Evolutionary conservation across 1,140 invertebrate species (phyloP).

Genomic region (Maniola jurtina): DNA sequence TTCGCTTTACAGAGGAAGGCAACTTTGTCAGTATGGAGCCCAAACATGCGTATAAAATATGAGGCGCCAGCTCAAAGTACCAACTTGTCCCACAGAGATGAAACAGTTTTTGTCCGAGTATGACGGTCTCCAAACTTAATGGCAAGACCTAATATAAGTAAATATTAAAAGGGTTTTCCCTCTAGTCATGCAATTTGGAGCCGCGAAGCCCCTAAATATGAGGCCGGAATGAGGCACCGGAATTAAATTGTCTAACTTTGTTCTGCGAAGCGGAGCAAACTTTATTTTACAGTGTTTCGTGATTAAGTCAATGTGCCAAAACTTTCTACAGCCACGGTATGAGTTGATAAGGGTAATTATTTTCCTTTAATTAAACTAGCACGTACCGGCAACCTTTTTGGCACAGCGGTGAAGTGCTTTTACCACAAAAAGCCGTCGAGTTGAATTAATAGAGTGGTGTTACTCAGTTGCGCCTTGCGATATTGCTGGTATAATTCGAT

Average conservation of each 20-base stretch:
- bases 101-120: not conserved
- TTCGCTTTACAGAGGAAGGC: too few relatives aligned
- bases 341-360: slow-evolving; percentile 9
- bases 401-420: not conserved
- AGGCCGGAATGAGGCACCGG: slow-evolving; percentile 7
- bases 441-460: too few relatives aligned
- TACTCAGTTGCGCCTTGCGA: too few relatives aligned
- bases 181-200: slow-evolving; percentile 14
- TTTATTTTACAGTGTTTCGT: slow-evolving; percentile 19
- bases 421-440: too few relatives aligned
- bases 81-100: not conserved
- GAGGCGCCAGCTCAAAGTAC: not conserved
- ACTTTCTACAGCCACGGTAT: slow-evolving; percentile 17
- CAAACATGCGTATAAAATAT: too few relatives aligned
- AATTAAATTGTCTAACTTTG: slow-evolving; percentile 24
- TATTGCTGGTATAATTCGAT: too few relatives aligned
- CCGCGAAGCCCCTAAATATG: slow-evolving; percentile 22
- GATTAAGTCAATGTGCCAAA: slow-evolving; percentile 21
- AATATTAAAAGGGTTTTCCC: slow-evolving; percentile 17
- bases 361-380: slow-evolving; percentile 3
- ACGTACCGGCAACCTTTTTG: not conserved
- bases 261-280: slow-evolving; percentile 13
- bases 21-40: too few relatives aligned
- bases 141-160: slow-evolving; percentile 9
- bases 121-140: slow-evolving; percentile 1